Evolutionary conservation across 2,888 invertebrate species (phyloP), one percentile per base, ranked within the genome.

Genomic region (Branchipolynoe longqiensis): DNA sequence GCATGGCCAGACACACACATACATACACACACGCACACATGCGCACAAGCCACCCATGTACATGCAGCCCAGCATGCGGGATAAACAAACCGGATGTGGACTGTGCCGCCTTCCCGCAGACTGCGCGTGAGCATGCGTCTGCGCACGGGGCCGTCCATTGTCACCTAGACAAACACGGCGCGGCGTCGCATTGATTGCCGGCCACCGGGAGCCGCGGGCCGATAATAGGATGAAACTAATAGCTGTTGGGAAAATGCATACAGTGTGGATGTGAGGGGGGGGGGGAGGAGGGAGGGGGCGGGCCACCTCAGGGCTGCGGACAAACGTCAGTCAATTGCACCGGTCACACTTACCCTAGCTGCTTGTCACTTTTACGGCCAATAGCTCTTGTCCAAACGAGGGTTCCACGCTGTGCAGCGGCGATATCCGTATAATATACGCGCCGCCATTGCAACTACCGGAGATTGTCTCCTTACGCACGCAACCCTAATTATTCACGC

Each of bases 161-260:
- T 62, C 62, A 62, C 31, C 33, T 31, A 31, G 62, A 38, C 38
- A 69, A 69, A 69, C 38, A 69, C 14, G 1, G 36, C 69, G 38
- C 38, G 69, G 12, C 69, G 36, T 22, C 14, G 69, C 69, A 69
- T 69, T 69, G 69, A 69, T 69, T 69, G 69, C n/a, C 69, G 18
- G n/a, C 22, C 38, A n/a, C 69, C 69, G 18, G 36, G 69, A 33
- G 69, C 14, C 12, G n/a, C n/a, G 33, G 36, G 69, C 69, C 38
- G 69, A 69, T 69, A 69, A 69, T 69, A 69, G 69, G 69, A 69
- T 69, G 69, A 69, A 69, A 69, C 69, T 38, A 38, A 69, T 69
- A 69, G 38, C 69, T 4, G 38, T 31, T 18, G 69, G 36, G 36
- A 69, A 69, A 69, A 69, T 69, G 69, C 69, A 69, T 69, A 69